Conservation (phyloP, 2,113 vertebrate species). For the Carollia perspicillata region DNA sequence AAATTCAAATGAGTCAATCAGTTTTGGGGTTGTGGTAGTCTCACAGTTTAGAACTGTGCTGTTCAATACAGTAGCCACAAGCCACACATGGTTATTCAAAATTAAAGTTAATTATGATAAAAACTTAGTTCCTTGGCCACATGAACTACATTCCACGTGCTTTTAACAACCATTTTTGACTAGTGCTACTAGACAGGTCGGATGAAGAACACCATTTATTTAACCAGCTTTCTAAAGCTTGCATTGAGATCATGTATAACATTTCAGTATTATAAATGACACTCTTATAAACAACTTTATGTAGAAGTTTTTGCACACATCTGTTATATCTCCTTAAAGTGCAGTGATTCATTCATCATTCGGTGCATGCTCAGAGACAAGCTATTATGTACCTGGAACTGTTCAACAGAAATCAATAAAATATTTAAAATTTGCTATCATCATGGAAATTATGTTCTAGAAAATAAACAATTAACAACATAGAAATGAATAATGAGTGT, state of each 20-base stretch:
- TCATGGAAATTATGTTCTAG: not conserved
- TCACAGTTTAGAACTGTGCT: not conserved
- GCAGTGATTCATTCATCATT: not conserved
- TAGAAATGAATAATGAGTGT: not conserved
- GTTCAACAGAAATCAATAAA: not conserved
- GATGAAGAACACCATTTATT: not conserved
- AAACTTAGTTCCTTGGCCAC: not conserved
- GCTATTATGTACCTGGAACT: not conserved
- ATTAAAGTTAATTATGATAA: not conserved
- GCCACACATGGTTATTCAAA: not conserved
- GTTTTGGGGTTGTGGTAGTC: not conserved
- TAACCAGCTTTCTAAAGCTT: not conserved
- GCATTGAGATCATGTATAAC: not conserved
- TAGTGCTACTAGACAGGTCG: not conserved
- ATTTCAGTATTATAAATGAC: not conserved
- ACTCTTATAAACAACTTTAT: not conserved
- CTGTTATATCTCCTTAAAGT: not conserved
- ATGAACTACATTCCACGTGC: not conserved
- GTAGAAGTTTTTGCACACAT: not conserved
- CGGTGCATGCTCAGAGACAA: not conserved
- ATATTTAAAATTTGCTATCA: not conserved
- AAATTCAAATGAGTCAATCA: not conserved
- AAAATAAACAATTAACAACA: not conserved
- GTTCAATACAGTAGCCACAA: not conserved
- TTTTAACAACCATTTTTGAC: not conserved